Evolutionary conservation across 2,888 invertebrate genomes (phyloP).

Genomic region (Rambutsinella grinnellia): DNA sequence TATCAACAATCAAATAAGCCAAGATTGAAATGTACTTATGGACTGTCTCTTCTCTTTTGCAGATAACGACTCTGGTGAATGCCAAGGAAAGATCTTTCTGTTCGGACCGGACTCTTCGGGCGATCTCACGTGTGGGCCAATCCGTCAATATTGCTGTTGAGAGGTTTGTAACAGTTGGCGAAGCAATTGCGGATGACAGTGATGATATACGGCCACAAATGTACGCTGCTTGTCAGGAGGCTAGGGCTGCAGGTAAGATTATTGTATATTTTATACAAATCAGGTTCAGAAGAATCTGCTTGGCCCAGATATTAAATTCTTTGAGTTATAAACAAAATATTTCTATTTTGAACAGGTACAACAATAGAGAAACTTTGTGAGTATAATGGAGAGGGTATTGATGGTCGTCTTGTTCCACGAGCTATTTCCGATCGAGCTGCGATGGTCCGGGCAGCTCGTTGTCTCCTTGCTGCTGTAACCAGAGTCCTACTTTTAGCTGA

Average conservation of each 20-base stretch:
- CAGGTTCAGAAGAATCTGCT: background rate
- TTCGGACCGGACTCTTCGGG: constrained; percentile 74
- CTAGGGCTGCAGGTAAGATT: constrained; percentile 89
- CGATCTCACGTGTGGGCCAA: constrained; percentile 93
- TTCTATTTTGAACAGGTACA: constrained; percentile 75
- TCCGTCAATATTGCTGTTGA: constrained; percentile 97
- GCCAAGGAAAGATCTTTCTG: constrained; percentile 77
- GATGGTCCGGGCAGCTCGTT: constrained; percentile 86
- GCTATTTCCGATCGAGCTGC: constrained; percentile 76
- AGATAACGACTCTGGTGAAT: constrained; percentile 94
- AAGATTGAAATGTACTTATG: background rate
- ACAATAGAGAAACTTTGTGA: constrained; percentile 94
- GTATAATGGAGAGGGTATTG: constrained; percentile 67
- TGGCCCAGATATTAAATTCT: background rate
- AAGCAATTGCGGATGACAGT: constrained; percentile 98
- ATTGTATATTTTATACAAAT: too few species aligned
- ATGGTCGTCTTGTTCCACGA: constrained; percentile 63
- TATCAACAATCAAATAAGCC: background rate
- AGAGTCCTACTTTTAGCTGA: constrained; percentile 95
- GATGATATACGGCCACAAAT: constrained; percentile 96
- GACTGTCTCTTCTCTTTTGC: constrained; percentile 60
- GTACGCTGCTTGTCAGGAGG: constrained; percentile 98
- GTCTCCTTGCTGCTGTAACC: constrained; percentile 94
- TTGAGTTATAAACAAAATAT: too few species aligned
- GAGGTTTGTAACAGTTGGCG: constrained; percentile 97